Evolutionary conservation across 2,888 invertebrate species (phyloP).

Genomic region (Choristoneura rosaceana): DNA sequence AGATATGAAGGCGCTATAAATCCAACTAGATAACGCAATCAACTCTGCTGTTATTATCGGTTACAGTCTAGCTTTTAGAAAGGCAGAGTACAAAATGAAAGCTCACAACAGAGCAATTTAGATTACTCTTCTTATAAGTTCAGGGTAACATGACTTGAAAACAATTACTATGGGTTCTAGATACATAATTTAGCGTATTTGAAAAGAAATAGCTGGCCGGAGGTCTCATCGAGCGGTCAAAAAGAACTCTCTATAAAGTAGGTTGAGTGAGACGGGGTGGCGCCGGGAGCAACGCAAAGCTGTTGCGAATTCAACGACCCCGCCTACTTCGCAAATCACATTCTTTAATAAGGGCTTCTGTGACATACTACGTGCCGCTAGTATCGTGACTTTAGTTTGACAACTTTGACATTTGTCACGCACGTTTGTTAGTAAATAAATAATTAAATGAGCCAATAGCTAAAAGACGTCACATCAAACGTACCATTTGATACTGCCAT

Average conservation of each 20-base stretch:
- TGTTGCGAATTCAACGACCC: constrained; percentile 17
- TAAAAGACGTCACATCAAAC: too few relatives aligned
- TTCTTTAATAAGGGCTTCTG: neutral
- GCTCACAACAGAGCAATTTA: constrained; percentile 45
- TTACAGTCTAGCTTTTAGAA: constrained; percentile 51
- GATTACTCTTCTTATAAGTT: constrained; percentile 31
- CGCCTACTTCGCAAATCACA: constrained; percentile 13
- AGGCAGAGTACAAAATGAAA: constrained; percentile 53
- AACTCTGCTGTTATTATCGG: constrained; percentile 51
- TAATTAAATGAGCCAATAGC: too few relatives aligned
- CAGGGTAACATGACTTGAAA: constrained; percentile 24
- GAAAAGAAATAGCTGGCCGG: constrained; percentile 14
- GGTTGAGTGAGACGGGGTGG: constrained; percentile 69
- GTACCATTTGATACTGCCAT: too few relatives aligned
- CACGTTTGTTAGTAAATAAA: too few relatives aligned
- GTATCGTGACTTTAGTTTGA: too few relatives aligned
- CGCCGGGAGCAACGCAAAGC: constrained; percentile 53
- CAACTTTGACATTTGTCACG: too few relatives aligned
- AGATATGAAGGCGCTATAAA: constrained; percentile 56
- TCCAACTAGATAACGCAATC: constrained; percentile 59
- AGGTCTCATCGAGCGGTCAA: constrained; percentile 49
- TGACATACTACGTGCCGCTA: too few relatives aligned
- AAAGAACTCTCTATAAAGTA: constrained; percentile 59
- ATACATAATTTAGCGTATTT: constrained; percentile 6
- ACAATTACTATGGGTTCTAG: constrained; percentile 18